These are phyloP conservation scores for Mylabris phalerata DNA, from an alignment of 1,140 invertebrate species.

Conservation along the genomic window DNA sequence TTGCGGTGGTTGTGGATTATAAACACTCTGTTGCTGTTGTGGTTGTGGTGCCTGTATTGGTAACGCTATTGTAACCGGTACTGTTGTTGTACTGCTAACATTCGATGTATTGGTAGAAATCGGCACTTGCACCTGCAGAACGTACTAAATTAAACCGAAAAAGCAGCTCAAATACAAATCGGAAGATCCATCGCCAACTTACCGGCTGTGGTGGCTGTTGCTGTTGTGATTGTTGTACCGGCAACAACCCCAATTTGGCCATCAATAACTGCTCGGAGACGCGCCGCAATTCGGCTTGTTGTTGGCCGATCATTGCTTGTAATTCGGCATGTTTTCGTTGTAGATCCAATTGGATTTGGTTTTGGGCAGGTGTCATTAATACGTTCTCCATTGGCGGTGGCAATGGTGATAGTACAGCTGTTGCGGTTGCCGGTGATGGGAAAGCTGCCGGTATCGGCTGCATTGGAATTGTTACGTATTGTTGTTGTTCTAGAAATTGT, in stretches of 20 bases:
- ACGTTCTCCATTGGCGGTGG: constrained; percentile 30
- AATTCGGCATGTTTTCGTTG: constrained; percentile 78
- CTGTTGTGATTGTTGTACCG: constrained; percentile 39
- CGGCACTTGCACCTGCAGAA: too few species aligned
- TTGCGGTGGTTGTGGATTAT: not conserved
- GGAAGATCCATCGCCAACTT: too few species aligned
- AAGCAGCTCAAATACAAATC: too few species aligned
- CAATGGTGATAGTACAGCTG: constrained; percentile 28
- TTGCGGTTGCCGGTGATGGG: constrained; percentile 20
- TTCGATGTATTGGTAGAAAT: too few species aligned
- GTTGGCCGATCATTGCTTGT: constrained; percentile 74
- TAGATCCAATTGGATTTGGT: constrained; percentile 64
- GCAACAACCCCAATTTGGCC: constrained; percentile 68
- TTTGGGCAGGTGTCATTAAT: constrained; percentile 53
- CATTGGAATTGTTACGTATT: constrained; percentile 57
- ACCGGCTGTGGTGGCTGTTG: not conserved
- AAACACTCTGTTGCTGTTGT: constrained; percentile 22
- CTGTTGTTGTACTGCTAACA: not conserved
- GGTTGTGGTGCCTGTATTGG: constrained; percentile 13
- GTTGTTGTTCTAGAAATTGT: constrained; percentile 47
- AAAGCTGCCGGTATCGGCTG: constrained; percentile 49
- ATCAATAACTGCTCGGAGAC: constrained; percentile 81
- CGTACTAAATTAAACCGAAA: too few species aligned
- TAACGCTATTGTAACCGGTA: constrained; percentile 24
- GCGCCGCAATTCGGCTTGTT: constrained; percentile 75